Base-by-base conservation (phyloP, 1,140 invertebrate genomes). In the Cydia pomonella region DNA sequence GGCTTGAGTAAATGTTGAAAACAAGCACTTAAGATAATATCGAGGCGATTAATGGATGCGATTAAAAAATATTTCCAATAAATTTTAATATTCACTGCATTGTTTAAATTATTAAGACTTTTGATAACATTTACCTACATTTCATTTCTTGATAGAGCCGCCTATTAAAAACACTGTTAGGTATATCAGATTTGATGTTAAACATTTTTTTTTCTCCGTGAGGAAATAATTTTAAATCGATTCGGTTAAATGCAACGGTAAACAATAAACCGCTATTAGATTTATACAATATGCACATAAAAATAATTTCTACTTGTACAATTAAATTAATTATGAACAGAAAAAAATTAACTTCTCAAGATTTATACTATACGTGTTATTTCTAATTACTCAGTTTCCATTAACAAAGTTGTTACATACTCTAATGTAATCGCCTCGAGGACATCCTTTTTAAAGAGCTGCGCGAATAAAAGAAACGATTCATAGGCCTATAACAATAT, bases 61-160 rank as follows among this genome's bases (percentile, higher is more conserved):
- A 69, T 69, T 69, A 69, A 21, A 59, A 7, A 59, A 59, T 59
- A 59, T 59, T 59, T 59, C 53, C 29, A 29, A 69, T 29, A 64
- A 27, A 64, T 33, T 66, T 69, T 69, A 16, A 33, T 69, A 38
- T 69, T n/a, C 33, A 18, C 29, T 33, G 16, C 64, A 69, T 69
- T 69, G 64, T 69, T 69, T 9, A 38, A 59, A 59, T 59, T 10
- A 59, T 59, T 59, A 21, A 59, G 18, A 21, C 7, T 59, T 59
- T 59, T 59, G 9, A 59, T 59, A n/a, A 59, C n/a, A 23, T 59
- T 21, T 12, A 59, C 53, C 53, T 12, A 59, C 53, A 23, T 23
- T 21, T 59, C 9, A n/a, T 59, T 59, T 9, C 21, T 23, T 23
- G 53, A 23, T 21, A 59, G 18, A 7, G 16, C 13, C 41, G 12